Base-by-base conservation (phyloP, 2,888 invertebrate species). In the Brachylomia viminalis region DNA sequence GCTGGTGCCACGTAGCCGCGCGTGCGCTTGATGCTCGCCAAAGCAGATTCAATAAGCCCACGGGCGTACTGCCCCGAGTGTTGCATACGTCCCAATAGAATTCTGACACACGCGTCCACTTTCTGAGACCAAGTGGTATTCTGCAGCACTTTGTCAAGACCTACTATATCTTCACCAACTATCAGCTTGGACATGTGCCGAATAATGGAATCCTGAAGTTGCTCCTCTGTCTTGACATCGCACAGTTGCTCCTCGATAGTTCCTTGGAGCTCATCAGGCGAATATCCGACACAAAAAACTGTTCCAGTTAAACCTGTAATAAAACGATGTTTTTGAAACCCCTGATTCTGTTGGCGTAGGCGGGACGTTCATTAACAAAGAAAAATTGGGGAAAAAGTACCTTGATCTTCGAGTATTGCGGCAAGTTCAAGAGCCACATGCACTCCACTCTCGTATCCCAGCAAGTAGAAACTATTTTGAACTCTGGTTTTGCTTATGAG, bases 371-470 rank as follows among this genome's bases (percentile, higher is more conserved):
- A 27, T 13, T 20, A 27, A 0, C 1, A 65, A 65, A 27, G 13
- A 62, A 23, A 61, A 15, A 15, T 15, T 33, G 38, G 1, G 8
- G 8, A 23, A 7, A 67, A 11, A 17, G 1, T 45, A 94, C 94
- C 94, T 27, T 89, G 78, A 10, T 87, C 79, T 88, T 94, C 94
- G 11, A 94, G 83, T 69, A 92, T 87, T 11, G 90, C 85, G 5
- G 92, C 92, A 68, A 94, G 83, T 82, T 93, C 92, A 27, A 94
- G 77, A 17, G 92, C 93, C 0, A 91, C 83, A 6, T 88, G 42
- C 0, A 91, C 87, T 7, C 94, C 94, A 47, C 85, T 84, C 76
- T 94, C 93, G 59, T 92, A 93, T 10, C 93, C 94, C 72, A 93
- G 56, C 0, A 94, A 69, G 67, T 90, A 90, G 72, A 94, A 94